These are phyloP conservation scores for Columbina picui DNA, from an alignment of 2,113 vertebrate genomes.

Conservation along the genomic window DNA sequence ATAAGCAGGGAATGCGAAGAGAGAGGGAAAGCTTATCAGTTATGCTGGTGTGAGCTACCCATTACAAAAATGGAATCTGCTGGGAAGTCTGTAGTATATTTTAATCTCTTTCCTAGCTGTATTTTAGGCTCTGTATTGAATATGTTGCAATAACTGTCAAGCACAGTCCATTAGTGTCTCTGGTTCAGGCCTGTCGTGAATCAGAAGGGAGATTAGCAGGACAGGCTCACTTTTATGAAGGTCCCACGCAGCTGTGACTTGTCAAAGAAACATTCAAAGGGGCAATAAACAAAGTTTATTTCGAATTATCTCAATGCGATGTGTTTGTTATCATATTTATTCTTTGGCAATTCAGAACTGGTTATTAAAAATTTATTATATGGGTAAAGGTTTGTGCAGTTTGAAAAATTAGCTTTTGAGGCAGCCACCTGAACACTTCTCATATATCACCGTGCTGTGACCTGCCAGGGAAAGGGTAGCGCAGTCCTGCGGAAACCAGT, in stretches of 20 bases:
- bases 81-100: slow-evolving; percentile 18
- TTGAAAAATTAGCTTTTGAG: slow-evolving; percentile 39
- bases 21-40: neutral
- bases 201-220: slow-evolving; percentile 41
- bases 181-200: slow-evolving; percentile 16
- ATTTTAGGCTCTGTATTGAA: slow-evolving; percentile 56
- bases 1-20: neutral
- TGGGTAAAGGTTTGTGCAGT: slow-evolving; percentile 52
- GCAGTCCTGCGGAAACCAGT: fast-evolving
- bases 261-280: slow-evolving; percentile 20
- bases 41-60: neutral
- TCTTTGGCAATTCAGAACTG: slow-evolving; percentile 57
- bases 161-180: slow-evolving; percentile 47
- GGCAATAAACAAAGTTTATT: slow-evolving; percentile 67
- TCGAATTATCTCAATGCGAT: slow-evolving; percentile 55
- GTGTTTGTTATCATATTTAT: slow-evolving; percentile 45
- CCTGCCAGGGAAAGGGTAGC: neutral
- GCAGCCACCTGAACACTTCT: slow-evolving; percentile 15
- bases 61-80: neutral
- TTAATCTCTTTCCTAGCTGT: neutral
- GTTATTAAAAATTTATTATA: slow-evolving; percentile 65
- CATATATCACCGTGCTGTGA: neutral
- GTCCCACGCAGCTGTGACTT: slow-evolving; percentile 17
- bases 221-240: neutral
- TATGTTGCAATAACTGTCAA: slow-evolving; percentile 57